phyloP scores from a whole-genome alignment of 2,888 invertebrate genomes.

The Pammene aurita region DNA sequence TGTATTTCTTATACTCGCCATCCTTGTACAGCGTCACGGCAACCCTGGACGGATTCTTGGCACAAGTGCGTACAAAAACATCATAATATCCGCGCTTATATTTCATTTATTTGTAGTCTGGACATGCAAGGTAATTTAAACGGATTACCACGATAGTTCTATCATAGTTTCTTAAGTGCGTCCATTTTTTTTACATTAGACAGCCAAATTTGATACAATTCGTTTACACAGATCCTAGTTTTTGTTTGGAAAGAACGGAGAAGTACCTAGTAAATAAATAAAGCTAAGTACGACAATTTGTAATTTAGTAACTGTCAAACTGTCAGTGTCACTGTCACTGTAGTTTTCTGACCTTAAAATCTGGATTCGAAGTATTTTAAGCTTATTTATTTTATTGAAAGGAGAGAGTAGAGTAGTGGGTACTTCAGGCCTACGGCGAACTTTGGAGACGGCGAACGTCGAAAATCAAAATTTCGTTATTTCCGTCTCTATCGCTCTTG shows the following conservation, averaged over 20 bases:
- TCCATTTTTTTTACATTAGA: background rate
- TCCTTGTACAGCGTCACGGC: conserved; percentile 66
- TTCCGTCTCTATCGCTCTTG: no score
- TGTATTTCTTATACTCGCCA: conserved; percentile 63
- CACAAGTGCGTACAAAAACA: conserved; percentile 71
- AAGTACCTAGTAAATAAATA: no score
- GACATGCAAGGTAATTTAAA: conserved; percentile 6
- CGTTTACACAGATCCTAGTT: background rate
- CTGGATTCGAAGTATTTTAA: no score
- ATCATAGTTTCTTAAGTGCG: background rate
- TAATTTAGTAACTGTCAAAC: background rate
- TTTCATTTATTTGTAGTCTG: conserved; percentile 48
- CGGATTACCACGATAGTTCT: background rate
- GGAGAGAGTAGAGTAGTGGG: no score
- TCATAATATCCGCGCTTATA: conserved; percentile 72
- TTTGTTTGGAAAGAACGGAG: background rate
- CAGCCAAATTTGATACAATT: background rate
- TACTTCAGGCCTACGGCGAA: no score
- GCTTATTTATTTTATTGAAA: no score
- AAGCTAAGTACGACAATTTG: background rate
- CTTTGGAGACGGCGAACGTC: no score
- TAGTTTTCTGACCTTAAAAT: background rate
- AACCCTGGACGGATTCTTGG: conserved; percentile 62
- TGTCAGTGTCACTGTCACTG: background rate
- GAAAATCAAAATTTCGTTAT: no score